Percentiles rank a stretch among this genome's conserved stretches.
Conservation (phyloP, 2,797 vertebrate genomes). For the Chaenodraco wilsoni region DNA sequence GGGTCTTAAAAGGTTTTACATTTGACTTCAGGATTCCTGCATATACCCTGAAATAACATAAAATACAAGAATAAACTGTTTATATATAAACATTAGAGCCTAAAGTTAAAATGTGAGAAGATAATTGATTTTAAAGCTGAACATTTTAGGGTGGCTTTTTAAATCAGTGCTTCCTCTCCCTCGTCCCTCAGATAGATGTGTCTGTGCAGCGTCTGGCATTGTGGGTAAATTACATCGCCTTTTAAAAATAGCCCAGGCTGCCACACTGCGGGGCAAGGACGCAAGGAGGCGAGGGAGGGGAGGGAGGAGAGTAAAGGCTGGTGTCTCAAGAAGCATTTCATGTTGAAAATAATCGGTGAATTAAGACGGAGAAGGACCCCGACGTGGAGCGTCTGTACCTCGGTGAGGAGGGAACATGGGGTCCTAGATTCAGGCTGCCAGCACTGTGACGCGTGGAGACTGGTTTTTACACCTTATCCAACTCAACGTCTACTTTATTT, state of each 20-base stretch:
- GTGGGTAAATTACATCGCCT: slow-evolving; percentile 81
- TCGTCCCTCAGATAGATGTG: slow-evolving; percentile 58
- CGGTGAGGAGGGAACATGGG: slow-evolving; percentile 43
- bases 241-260: slow-evolving; percentile 81
- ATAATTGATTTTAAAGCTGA: too few relatives aligned
- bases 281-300: too few relatives aligned
- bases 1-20: too few relatives aligned
- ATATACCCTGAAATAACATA: too few relatives aligned
- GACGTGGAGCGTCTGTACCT: slow-evolving; percentile 14
- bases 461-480: not conserved
- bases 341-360: slow-evolving; percentile 64
- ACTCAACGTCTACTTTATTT: slow-evolving; percentile 1
- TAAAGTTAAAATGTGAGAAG: too few relatives aligned
- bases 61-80: too few relatives aligned
- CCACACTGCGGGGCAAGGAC: slow-evolving; percentile 57
- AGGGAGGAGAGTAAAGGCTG: not conserved
- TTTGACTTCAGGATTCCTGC: too few relatives aligned
- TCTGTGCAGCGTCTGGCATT: slow-evolving; percentile 75
- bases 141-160: too few relatives aligned
- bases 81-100: too few relatives aligned
- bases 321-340: slow-evolving; percentile 52
- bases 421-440: slow-evolving; percentile 3
- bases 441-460: not conserved
- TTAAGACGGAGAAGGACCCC: slow-evolving; percentile 42
- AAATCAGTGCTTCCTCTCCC: not conserved